Evolutionary conservation across 2,797 vertebrate species (phyloP).

Genomic region (Parambassis ranga): DNA sequence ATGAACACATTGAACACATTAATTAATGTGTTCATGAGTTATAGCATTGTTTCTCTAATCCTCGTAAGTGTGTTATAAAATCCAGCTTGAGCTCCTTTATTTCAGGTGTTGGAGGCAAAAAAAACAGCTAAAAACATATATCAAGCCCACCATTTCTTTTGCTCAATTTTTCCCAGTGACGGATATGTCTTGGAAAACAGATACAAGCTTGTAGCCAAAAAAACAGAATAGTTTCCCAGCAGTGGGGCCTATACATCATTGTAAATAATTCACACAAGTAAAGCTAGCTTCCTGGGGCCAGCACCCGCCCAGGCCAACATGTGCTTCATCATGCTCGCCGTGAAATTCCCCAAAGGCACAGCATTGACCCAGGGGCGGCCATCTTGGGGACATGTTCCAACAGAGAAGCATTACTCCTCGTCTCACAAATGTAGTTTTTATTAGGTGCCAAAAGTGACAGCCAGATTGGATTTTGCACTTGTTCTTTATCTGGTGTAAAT

Average conservation of each 20-base stretch:
- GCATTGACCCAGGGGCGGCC: slow-evolving; percentile 66
- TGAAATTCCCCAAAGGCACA: slow-evolving; percentile 57
- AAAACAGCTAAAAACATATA: slow-evolving; percentile 49
- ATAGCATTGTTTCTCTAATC: slow-evolving; percentile 34
- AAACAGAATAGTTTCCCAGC: slow-evolving; percentile 68
- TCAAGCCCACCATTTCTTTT: slow-evolving; percentile 39
- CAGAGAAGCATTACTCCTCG: slow-evolving; percentile 60
- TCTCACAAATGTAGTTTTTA: slow-evolving; percentile 60
- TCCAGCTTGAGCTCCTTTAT: slow-evolving; percentile 15
- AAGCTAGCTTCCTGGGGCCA: slow-evolving; percentile 62
- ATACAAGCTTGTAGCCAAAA: slow-evolving; percentile 68
- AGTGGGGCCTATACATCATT: slow-evolving; percentile 72
- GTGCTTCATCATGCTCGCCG: slow-evolving; percentile 73
- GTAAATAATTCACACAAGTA: slow-evolving; percentile 77
- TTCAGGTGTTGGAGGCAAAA: slow-evolving; percentile 30
- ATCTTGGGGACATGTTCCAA: slow-evolving; percentile 59
- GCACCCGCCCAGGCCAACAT: slow-evolving; percentile 60
- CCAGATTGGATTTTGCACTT: slow-evolving; percentile 55
- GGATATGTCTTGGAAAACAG: slow-evolving; percentile 70
- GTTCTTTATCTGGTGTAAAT: slow-evolving; percentile 41
- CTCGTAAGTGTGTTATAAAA: slow-evolving; percentile 37
- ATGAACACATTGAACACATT: too few species aligned
- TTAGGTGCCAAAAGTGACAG: slow-evolving; percentile 67
- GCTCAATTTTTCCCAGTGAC: slow-evolving; percentile 55
- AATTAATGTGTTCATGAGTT: neutral